Base-by-base conservation (phyloP, 2,797 vertebrate genomes). In the Babyrousa celebensis region DNA sequence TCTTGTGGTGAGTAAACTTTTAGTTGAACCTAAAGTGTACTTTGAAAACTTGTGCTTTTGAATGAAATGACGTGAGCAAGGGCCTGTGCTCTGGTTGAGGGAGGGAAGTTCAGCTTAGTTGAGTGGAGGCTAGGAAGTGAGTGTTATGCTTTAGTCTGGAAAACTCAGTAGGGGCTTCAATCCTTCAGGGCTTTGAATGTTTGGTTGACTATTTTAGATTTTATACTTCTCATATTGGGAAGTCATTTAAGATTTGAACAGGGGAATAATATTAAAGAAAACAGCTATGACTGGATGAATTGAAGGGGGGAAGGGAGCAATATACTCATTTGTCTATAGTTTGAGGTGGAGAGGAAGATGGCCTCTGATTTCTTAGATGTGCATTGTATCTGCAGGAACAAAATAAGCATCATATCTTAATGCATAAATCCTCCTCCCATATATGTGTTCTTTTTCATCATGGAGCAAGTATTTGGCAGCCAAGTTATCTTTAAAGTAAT, bases 401-500 rank as follows among this genome's bases (percentile, higher is more conserved):
- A 83, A 96, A 78, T 71, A 74, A 95, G 52, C 83, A 79, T 63
- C 29, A 20, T 72, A 74, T 74, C 56, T 92, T 62, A 68, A 79
- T 52, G 43, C 60, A 29, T 62, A 91, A 93, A 88, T 85, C 58
- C 29, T 86, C 85, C 32, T 89, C 68, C 23, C 40, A 21, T 17
- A 15, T 65, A 40, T 27, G 27, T 1, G 6, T 91, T 86, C 52
- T 75, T 95, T 96, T 83, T 91, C 71, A 89, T 91, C 52, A 54
- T 1, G 12, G 71, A 97, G 36, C 71, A 96, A 91, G 68, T 97
- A 40, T 93, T 97, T 97, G 87, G 85, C 91, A 97, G 89, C 2
- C 18, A 95, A 54, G 62, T 91, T 89, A 95, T 91, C 20, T 97
- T 98, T 86, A 95, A 63, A 95, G 83, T 94, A 97, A 95, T 88